Percentiles rank a stretch among this genome's conserved stretches.
Conservation (phyloP, 2,797 vertebrate genomes). For the Pogoniulus pusillus region DNA sequence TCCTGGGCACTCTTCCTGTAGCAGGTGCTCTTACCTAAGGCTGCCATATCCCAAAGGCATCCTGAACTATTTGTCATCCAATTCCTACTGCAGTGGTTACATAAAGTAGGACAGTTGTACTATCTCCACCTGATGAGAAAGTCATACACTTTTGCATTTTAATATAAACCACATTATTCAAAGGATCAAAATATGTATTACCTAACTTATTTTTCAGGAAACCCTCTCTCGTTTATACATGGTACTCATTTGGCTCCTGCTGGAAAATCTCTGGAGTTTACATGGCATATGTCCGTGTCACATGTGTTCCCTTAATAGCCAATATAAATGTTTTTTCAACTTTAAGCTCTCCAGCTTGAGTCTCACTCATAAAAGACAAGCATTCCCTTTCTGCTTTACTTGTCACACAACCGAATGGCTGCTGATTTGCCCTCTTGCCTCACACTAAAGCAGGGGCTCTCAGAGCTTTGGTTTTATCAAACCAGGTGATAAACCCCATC, state of each 20-base stretch:
- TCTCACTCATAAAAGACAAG: slow-evolving; percentile 7
- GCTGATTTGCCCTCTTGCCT: background rate
- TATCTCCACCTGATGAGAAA: slow-evolving; percentile 3
- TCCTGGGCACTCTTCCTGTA: background rate
- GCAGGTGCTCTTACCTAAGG: background rate
- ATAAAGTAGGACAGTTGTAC: background rate
- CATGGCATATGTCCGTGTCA: slow-evolving; percentile 21
- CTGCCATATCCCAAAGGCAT: background rate
- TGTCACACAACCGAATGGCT: background rate
- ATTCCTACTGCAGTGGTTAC: background rate
- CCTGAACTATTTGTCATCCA: background rate
- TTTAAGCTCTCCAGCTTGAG: slow-evolving; percentile 11
- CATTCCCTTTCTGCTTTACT: slow-evolving; percentile 7
- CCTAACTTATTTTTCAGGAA: slow-evolving; percentile 11
- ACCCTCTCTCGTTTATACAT: background rate
- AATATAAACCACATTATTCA: background rate
- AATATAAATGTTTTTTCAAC: slow-evolving; percentile 58
- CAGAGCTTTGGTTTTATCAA: background rate
- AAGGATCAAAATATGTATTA: slow-evolving; percentile 16
- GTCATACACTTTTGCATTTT: background rate
- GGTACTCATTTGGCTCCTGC: background rate
- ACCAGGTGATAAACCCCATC: background rate
- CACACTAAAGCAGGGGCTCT: background rate
- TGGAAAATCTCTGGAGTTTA: slow-evolving; percentile 43
- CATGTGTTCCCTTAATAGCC: slow-evolving; percentile 28